A percentile compares a stretch with the other conserved stretches of the same genome.
These are phyloP conservation scores for Hylaeus anthracinus DNA, from an alignment of 1,140 invertebrate species.

Conservation along the genomic window DNA sequence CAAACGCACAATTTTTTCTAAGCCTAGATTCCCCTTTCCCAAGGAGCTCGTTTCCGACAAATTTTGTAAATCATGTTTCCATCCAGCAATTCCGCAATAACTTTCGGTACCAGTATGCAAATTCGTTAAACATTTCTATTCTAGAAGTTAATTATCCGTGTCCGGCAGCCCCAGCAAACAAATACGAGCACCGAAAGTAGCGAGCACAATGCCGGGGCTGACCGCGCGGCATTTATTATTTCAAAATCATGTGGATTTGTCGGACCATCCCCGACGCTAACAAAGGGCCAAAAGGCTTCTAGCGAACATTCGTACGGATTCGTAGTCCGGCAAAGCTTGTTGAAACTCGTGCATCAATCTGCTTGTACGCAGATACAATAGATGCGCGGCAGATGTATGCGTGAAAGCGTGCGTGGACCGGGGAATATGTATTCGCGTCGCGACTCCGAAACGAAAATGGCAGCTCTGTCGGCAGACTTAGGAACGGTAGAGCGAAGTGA, in stretches of 20 bases:
- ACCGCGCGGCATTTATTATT: conserved; percentile 15
- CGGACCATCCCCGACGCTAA: background rate
- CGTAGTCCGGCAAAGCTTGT: conserved; percentile 24
- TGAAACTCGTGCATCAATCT: conserved; percentile 14
- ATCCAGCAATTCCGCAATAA: background rate
- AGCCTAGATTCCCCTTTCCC: too few species aligned
- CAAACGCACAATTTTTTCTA: too few species aligned
- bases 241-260: conserved; percentile 11
- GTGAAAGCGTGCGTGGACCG: background rate
- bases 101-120: too few species aligned
- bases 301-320: conserved; percentile 15
- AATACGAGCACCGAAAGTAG: background rate
- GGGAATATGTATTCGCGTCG: background rate
- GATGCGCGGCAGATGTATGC: background rate
- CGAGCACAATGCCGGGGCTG: background rate
- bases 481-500: background rate
- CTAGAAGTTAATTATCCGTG: background rate
- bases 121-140: too few species aligned
- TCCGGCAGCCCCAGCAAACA: background rate
- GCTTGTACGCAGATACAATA: conserved; percentile 4
- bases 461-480: conserved; percentile 23
- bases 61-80: too few species aligned
- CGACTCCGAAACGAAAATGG: conserved; percentile 8
- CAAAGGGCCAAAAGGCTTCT: conserved; percentile 22
- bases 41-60: too few species aligned